These are phyloP conservation scores for Clarias gariepinus DNA, from an alignment of 2,113 vertebrate species.

Conservation along the genomic window DNA sequence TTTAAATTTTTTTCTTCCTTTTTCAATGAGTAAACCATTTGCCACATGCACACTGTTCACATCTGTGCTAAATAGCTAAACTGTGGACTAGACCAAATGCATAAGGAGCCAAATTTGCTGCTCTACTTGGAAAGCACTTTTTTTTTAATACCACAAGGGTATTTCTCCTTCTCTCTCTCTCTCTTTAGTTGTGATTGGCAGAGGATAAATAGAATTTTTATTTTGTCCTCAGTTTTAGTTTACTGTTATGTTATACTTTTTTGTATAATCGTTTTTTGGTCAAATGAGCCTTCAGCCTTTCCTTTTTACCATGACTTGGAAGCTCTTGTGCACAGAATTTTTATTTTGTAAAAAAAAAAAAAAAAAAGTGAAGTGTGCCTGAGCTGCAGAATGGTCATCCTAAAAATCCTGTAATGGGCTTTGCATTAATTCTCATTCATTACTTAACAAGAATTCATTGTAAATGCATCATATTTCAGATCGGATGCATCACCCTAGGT, in stretches of 20 bases:
- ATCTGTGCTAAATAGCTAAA: constrained; percentile 5
- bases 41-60: constrained; percentile 29
- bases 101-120: not conserved
- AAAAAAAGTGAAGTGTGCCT: not conserved
- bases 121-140: constrained; percentile 40
- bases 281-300: not conserved
- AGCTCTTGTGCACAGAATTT: not conserved
- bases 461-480: not conserved
- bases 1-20: not conserved
- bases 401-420: not conserved
- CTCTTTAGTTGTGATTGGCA: not conserved
- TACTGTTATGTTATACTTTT: not conserved
- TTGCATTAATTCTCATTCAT: not conserved
- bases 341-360: not conserved
- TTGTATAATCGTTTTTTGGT: not conserved
- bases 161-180: not conserved
- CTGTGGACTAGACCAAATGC: not conserved
- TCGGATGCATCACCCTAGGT: not conserved
- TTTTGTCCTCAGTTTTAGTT: not conserved
- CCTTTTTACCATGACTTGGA: not conserved
- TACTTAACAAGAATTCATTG: not conserved
- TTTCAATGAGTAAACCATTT: constrained; percentile 35
- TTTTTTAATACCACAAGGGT: not conserved
- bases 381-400: not conserved
- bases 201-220: not conserved